Conservation (phyloP, 2,888 invertebrate species). For the Athetis lepigone region DNA sequence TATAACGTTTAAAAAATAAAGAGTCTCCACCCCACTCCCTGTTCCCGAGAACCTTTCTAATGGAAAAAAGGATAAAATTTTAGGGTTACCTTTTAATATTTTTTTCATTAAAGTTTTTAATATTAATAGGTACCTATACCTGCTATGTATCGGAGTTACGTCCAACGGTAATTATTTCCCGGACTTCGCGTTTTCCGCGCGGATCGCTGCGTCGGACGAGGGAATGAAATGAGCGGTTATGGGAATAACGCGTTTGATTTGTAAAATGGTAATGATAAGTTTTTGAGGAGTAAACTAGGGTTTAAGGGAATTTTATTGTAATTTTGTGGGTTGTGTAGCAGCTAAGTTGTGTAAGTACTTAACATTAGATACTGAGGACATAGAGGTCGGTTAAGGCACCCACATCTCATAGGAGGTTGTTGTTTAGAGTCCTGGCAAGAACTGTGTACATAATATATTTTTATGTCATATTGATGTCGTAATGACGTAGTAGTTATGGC, state of each 20-base stretch:
- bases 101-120: slow-evolving; percentile 91
- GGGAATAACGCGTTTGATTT: slow-evolving; percentile 14
- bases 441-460: too few relatives aligned
- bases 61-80: slow-evolving; percentile 89
- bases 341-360: too few relatives aligned
- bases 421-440: too few relatives aligned
- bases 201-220: slow-evolving; percentile 55
- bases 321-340: too few relatives aligned
- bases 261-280: slow-evolving; percentile 11
- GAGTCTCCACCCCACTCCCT: slow-evolving; percentile 66
- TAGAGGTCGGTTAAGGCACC: too few relatives aligned
- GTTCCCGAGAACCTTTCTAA: slow-evolving; percentile 80
- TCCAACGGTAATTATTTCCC: slow-evolving; percentile 85
- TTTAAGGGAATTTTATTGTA: too few relatives aligned
- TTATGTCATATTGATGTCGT: too few relatives aligned
- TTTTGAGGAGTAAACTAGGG: neutral
- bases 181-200: slow-evolving; percentile 81
- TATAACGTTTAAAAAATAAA: neutral
- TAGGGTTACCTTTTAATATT: slow-evolving; percentile 86
- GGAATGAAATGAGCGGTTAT: slow-evolving; percentile 56
- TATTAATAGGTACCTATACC: slow-evolving; percentile 80
- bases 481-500: too few relatives aligned
- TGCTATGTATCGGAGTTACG: slow-evolving; percentile 77
- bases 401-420: too few relatives aligned
- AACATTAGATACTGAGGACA: too few relatives aligned